Base-by-base conservation (phyloP, 2,888 invertebrate genomes). In the Drosophila mayaguana region DNA sequence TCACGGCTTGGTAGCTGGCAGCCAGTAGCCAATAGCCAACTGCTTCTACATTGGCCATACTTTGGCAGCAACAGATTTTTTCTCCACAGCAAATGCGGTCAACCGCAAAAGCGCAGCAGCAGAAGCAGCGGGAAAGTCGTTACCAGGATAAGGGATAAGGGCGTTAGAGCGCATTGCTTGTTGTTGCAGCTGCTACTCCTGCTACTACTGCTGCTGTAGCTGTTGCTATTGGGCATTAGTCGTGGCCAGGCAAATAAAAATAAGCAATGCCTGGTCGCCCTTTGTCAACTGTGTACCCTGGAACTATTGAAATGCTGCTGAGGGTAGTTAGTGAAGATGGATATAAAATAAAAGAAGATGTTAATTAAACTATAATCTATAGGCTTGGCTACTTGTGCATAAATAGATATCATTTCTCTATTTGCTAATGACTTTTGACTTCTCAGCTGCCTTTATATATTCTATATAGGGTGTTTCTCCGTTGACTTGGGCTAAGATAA, bases 41-140 rank as follows among this genome's bases (percentile, higher is more conserved):
- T 72, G 78, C 63, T 67, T 22, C 43, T 53, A 70, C 50, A 70
- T 63, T 75, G 61, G 66, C 62, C 76, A 65, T 79, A 65, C 76
- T 82, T 81, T 88, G 83, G 87, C 83, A 87, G 88, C 83, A 90
- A 88, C 91, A 91, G 91, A 90, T 72, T 90, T 54, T 90, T 54
- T 32, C n/a, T 20, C 14, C 80, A 75, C 82, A 82, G 83, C 84
- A 84, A 90, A 90, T 89, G 91, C 86, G 90, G 91, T 88, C 89
- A 91, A 90, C 90, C 90, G 79, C 90, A 90, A 90, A 90, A 89
- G 89, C 87, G 88, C 90, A 90, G 75, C 87, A 72, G 25, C 28
- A 48, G 60, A 16, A 55, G 46, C 61, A 54, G 50, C 64, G 45
- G 57, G 75, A 83, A 87, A 81, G 82, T 89, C 85, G 78, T 82